Evolutionary conservation across 2,888 invertebrate species (phyloP), one percentile per base, ranked within the genome.

Genomic region (Bimastos eiseni): DNA sequence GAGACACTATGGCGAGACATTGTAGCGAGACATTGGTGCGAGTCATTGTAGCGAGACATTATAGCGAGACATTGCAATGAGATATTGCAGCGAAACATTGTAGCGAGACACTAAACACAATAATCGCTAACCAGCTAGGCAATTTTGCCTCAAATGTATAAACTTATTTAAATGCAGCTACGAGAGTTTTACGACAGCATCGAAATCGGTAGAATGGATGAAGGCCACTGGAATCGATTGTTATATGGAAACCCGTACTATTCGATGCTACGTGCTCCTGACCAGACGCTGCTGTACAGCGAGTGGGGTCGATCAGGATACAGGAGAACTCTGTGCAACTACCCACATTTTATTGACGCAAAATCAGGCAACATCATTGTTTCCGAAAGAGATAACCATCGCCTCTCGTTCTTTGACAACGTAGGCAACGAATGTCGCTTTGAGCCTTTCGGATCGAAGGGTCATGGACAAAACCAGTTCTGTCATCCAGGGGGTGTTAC

Each of bases 311-410:
- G 90, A 33, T 89, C 90, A 8, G 92, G 92, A 15, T 88, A 86
- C 38, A 86, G 91, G 36, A 34, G 91, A 37, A 90, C 70, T 83
- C 89, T 92, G 19, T 41, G 84, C 36, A 90, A 91, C 88, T 92
- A 92, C 84, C 92, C 91, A 17, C 41, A 90, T 36, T 92, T 91
- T 83, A 38, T 92, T 19, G 92, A 92, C 89, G 91, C 91, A 84
- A 89, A 90, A 33, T 70, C 90, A 4, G 92, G 92, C n/a, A 89
- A 91, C 44, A 91, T 92, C 37, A 49, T 92, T 36, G 86, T 92
- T 34, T 90, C 92, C 15, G 92, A 92, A 34, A 24, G 90, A 30
- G 92, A 92, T 83, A 91, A 86, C 83, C 90, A 92, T 49, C 84
- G 91, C 24, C 41, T 92, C 13, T 91, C 91, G 86, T 38, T 91